Conservation (phyloP, 1,140 invertebrate genomes). For the Musca vetustissima region DNA sequence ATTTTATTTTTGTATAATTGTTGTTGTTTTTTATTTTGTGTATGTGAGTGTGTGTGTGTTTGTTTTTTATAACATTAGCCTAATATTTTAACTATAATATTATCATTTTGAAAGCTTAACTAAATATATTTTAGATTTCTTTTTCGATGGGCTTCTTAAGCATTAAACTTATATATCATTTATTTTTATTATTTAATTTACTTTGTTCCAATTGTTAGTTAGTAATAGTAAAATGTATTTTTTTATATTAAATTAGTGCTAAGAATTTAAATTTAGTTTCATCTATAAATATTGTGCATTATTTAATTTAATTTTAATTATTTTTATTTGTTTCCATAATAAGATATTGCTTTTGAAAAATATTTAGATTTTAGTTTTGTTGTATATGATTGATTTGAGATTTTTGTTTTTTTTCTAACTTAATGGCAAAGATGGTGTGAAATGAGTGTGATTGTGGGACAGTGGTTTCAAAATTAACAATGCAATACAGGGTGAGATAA, state of each 20-base stretch:
- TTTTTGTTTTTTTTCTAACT: too few relatives aligned
- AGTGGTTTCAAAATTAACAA: too few relatives aligned
- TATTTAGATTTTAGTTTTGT: not conserved
- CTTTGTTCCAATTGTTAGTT: not conserved
- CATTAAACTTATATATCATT: too few relatives aligned
- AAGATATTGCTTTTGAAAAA: slow-evolving; percentile 21
- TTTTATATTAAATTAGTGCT: slow-evolving; percentile 11
- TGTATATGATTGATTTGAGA: not conserved
- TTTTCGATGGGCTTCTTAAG: slow-evolving; percentile 23
- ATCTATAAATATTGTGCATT: slow-evolving; percentile 20
- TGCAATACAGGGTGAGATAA: too few relatives aligned
- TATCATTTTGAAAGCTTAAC: slow-evolving; percentile 8
- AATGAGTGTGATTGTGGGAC: too few relatives aligned
- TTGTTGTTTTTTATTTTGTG: slow-evolving; percentile 2
- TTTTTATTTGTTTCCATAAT: not conserved
- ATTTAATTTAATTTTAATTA: too few relatives aligned
- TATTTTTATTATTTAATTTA: slow-evolving; percentile 5
- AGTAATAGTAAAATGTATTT: not conserved
- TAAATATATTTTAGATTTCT: not conserved
- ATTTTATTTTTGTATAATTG: not conserved
- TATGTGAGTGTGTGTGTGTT: not conserved
- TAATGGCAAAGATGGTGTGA: too few relatives aligned
- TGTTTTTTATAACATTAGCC: not conserved
- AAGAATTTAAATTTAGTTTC: not conserved
- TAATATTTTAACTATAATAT: not conserved